Base-by-base conservation (phyloP, 1,140 invertebrate genomes). In the Diorhabda carinulata region DNA sequence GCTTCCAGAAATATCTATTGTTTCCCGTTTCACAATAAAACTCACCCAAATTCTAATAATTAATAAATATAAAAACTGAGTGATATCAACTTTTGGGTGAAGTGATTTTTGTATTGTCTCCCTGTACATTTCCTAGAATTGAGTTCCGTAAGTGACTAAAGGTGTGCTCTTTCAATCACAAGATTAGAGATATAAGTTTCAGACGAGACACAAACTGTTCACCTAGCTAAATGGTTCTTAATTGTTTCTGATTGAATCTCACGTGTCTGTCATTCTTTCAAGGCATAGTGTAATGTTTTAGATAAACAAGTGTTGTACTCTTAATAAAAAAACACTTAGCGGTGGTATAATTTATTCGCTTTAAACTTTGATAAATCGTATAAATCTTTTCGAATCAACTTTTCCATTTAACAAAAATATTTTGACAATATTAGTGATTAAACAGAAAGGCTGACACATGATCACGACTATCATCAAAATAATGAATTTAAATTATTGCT, bases 171-270 rank as follows among this genome's bases (percentile, higher is more conserved):
- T 57, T 57, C 64, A 65, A 56, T 72, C 71, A 61, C 57, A 63
- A 66, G 73, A 74, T 71, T 72, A 74, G 69, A 72, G 71, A 74
- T 74, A 74, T 74, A 68, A 67, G 67, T 43, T 45, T 57, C 41
- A 42, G 63, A 5, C 59, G 65, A 65, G 59, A 70, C 62, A 72
- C 67, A 72, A 74, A 72, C 66, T 67, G 73, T 70, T 68, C 68
- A 70, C 60, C 70, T 71, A 74, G 72, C 73, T 74, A 74, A 74
- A 74, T 67, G 73, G 64, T 74, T 71, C 73, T 74, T 74, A 74
- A 74, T 74, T 74, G 73, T 61, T 71, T 59, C 42, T 69, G 73
- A 74, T 74, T 61, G 71, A 64, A 74, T 74, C 70, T 5, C 47
- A 64, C 63, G 45, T 69, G 64, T 64, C 47, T 69, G 57, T 64